Base-by-base conservation (phyloP, 2,113 vertebrate species). In the Aldabrachelys gigantea region DNA sequence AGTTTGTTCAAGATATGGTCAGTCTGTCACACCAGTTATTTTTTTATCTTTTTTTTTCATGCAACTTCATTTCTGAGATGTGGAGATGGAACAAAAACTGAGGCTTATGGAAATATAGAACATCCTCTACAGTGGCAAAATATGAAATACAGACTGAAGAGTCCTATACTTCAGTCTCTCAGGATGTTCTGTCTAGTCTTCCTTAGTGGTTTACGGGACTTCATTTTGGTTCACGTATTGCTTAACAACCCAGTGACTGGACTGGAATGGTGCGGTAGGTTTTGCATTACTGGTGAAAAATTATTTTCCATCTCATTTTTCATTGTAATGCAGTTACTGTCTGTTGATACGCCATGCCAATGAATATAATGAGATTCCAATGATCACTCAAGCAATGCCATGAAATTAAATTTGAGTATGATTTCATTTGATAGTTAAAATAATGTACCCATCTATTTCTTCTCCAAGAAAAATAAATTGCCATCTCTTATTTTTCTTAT, bases 381-480 rank as follows among this genome's bases (percentile, higher is more conserved):
- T 93, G 95, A 91, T 88, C 93, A 19, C 80, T 95, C 84, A 85
- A 96, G 89, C 29, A 95, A 93, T 94, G 95, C 59, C 86, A 72
- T 92, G 78, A 93, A 89, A 95, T 95, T 89, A 95, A 90, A 94
- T 91, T 95, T 93, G 89, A 90, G 75, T 86, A 49, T 92, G 89
- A 95, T 87, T 96, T 90, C 72, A 83, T 52, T n/a, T 90, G 94
- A 79, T 80, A 83, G 81, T 75, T 89, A 93, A 81, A 76, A 96
- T 93, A 95, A 76, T 83, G 24, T 38, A 95, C 38, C 38, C 27
- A 93, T 81, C 35, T 85, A 47, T 80, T 96, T 92, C 53, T 27
- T 89, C 88, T 81, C 35, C 54, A 13, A 29, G 57, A 95, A 38
- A 41, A 92, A 10, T 9, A 69, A 2, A 57, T 29, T 95, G 57